A percentile compares a stretch with the other conserved stretches of the same genome.
Evolutionary conservation across 1,140 invertebrate genomes (phyloP).

Genomic region (Leptopilina clavipes): DNA sequence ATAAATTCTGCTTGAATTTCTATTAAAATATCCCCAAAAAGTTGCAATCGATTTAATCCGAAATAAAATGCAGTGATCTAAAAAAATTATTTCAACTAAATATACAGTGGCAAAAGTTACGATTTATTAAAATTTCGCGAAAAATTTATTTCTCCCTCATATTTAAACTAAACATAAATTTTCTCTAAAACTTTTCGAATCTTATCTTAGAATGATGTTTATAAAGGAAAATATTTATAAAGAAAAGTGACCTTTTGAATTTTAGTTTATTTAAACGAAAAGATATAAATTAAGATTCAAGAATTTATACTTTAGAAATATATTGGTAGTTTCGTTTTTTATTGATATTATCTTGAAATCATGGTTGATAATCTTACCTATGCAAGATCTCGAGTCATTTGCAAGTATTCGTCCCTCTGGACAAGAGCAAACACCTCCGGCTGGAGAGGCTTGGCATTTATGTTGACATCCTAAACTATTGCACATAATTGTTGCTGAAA

Average conservation of each 20-base stretch:
- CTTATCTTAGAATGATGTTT: too few species aligned
- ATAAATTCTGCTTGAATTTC: too few species aligned
- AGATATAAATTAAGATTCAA: constrained; percentile 6
- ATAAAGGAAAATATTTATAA: neutral
- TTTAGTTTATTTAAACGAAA: neutral
- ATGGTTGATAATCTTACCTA: constrained; percentile 75
- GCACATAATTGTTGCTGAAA: constrained; percentile 85
- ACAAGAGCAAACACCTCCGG: constrained; percentile 93
- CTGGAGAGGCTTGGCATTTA: constrained; percentile 91
- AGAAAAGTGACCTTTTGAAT: constrained; percentile 10
- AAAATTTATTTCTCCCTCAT: too few species aligned
- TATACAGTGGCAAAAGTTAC: too few species aligned
- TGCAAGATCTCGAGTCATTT: constrained; percentile 89
- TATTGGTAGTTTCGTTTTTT: neutral
- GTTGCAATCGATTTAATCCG: too few species aligned
- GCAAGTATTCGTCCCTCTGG: constrained; percentile 84
- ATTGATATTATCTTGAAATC: neutral
- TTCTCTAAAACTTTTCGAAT: too few species aligned
- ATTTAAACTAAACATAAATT: too few species aligned
- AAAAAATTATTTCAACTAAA: too few species aligned
- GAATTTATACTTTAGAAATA: neutral
- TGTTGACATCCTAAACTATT: constrained; percentile 89
- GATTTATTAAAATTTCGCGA: too few species aligned
- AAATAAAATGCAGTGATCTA: too few species aligned
- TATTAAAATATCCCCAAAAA: too few species aligned